Percentiles rank a stretch among this genome's conserved stretches.
These are phyloP conservation scores for Gallinago nigripennis DNA, from an alignment of 2,797 vertebrate genomes.

Conservation along the genomic window DNA sequence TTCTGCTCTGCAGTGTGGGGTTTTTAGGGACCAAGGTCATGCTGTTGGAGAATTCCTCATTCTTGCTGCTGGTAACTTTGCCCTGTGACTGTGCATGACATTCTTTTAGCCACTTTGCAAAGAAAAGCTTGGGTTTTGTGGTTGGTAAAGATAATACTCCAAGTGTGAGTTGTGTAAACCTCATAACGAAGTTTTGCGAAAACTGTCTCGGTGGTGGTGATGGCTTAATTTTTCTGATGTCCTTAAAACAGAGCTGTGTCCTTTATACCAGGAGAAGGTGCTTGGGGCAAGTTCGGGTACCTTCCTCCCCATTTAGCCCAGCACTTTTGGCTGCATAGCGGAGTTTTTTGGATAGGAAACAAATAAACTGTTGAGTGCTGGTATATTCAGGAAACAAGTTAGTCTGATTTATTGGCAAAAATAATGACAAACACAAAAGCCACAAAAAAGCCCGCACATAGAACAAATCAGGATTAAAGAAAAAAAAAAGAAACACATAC, in stretches of 20 bases:
- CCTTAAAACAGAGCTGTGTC: not conserved
- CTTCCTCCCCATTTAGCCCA: not conserved
- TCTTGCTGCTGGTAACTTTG: not conserved
- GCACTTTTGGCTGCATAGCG: accelerated
- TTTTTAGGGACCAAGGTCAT: not conserved
- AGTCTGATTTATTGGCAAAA: not conserved
- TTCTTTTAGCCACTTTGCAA: not conserved
- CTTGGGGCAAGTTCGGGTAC: not conserved
- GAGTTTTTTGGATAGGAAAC: not conserved
- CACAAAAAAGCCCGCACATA: accelerated
- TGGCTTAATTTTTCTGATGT: not conserved
- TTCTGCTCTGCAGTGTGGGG: not conserved
- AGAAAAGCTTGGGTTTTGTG: not conserved
- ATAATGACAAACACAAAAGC: not conserved
- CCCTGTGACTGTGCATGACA: accelerated
- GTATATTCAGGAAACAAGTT: not conserved
- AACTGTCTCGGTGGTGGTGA: not conserved
- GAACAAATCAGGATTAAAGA: not conserved
- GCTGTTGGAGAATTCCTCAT: accelerated
- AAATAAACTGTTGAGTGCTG: not conserved
- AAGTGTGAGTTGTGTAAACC: not conserved
- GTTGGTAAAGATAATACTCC: not conserved
- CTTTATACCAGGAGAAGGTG: not conserved
- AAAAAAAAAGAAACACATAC: not conserved
- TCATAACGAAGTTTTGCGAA: not conserved